A percentile compares a stretch with the other conserved stretches of the same genome.
These are phyloP conservation scores for Aphrocallistes beatrix DNA, from an alignment of 37 sponge, comb jelly and placozoan species.

Conservation along the genomic window DNA sequence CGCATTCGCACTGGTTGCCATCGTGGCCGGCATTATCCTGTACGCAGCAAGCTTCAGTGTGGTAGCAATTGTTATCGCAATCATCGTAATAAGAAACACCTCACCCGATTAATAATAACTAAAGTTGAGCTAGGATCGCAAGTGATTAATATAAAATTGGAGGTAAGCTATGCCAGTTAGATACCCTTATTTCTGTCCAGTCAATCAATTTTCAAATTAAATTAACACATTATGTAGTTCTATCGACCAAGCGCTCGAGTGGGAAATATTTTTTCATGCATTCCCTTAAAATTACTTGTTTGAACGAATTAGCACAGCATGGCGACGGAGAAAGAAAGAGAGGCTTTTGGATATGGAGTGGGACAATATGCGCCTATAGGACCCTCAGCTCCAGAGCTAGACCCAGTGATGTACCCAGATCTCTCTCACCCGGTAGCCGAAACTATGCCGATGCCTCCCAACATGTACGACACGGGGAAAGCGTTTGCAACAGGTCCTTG, in stretches of 20 bases:
- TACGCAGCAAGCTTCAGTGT: neutral
- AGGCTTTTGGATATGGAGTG: neutral
- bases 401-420: neutral
- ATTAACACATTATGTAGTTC: too few relatives aligned
- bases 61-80: neutral
- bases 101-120: too few relatives aligned
- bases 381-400: neutral
- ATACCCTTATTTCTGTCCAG: too few relatives aligned
- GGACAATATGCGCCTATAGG: neutral
- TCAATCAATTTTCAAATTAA: too few relatives aligned
- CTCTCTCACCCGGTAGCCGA: neutral
- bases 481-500: neutral
- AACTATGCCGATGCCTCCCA: neutral
- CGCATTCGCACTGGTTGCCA: neutral
- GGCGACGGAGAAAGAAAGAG: slow-evolving; percentile 6
- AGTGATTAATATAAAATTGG: too few relatives aligned
- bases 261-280: too few relatives aligned
- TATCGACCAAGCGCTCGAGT: too few relatives aligned
- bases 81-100: neutral
- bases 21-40: neutral
- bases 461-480: neutral
- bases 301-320: too few relatives aligned
- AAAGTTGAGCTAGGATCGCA: too few relatives aligned
- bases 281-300: too few relatives aligned
- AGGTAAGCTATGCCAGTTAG: too few relatives aligned